Percentiles rank a stretch among this genome's conserved stretches.
Evolutionary conservation across 2,113 vertebrate species (phyloP).

Genomic region (Chionomys nivalis): DNA sequence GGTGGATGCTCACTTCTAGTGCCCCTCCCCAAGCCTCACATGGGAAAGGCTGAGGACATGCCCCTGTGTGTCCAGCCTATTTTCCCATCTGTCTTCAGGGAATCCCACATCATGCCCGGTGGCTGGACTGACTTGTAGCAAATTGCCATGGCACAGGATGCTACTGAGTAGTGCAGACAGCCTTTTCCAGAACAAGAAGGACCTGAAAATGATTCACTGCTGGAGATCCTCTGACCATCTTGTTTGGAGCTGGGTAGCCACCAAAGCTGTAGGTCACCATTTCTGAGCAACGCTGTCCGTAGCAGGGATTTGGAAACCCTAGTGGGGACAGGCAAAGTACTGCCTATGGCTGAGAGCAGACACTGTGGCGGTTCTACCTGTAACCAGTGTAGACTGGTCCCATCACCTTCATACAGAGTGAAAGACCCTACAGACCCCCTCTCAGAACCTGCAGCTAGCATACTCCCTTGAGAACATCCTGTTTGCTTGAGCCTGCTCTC

Average conservation of each 20-base stretch:
- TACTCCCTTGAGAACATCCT: too few relatives aligned
- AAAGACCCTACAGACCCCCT: too few relatives aligned
- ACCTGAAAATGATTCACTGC: not conserved
- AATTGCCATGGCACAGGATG: not conserved
- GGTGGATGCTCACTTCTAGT: not conserved
- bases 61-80: not conserved
- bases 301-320: too few relatives aligned
- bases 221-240: too few relatives aligned
- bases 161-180: not conserved
- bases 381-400: too few relatives aligned
- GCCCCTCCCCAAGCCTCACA: not conserved
- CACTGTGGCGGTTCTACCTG: too few relatives aligned
- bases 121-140: slow-evolving; percentile 1
- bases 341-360: too few relatives aligned
- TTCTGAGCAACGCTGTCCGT: too few relatives aligned
- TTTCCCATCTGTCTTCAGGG: not conserved
- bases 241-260: not conserved
- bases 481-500: too few relatives aligned
- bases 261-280: not conserved
- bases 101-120: slow-evolving; percentile 13
- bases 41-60: not conserved
- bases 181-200: not conserved
- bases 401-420: too few relatives aligned
- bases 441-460: too few relatives aligned
- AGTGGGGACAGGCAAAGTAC: too few relatives aligned